These are phyloP conservation scores for Margaritifera margaritifera DNA, from an alignment of 2,888 invertebrate species.

Conservation along the genomic window DNA sequence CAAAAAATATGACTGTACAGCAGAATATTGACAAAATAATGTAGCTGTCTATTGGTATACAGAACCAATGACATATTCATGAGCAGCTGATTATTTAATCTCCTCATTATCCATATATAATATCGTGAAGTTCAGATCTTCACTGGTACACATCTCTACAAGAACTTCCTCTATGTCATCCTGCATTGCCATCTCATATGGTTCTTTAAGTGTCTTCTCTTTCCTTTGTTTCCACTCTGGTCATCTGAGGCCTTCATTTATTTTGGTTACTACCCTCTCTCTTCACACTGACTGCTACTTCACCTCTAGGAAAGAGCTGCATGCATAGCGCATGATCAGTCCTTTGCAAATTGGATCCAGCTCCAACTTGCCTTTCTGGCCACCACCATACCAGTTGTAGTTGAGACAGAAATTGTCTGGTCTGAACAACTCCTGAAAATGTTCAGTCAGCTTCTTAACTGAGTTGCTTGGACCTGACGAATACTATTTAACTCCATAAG, in stretches of 20 bases:
- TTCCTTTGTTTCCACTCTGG: neutral
- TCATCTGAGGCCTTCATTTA: conserved; percentile 8
- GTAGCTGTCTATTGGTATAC: too few species aligned
- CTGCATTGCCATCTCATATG: too few species aligned
- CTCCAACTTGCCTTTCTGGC: conserved; percentile 3
- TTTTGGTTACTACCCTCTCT: conserved; percentile 7
- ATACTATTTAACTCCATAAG: conserved; percentile 9
- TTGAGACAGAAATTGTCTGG: conserved; percentile 7
- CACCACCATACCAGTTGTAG: conserved; percentile 15
- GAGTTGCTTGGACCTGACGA: conserved; percentile 15
- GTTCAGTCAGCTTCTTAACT: conserved; percentile 12
- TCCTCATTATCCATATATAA: too few species aligned
- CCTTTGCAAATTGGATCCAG: conserved; percentile 10
- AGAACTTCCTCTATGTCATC: too few species aligned
- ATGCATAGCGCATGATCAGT: conserved; percentile 10
- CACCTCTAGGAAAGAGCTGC: conserved; percentile 9
- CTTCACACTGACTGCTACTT: conserved; percentile 4
- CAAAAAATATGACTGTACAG: too few species aligned
- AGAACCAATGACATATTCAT: too few species aligned
- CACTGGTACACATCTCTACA: too few species aligned
- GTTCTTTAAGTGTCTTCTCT: too few species aligned
- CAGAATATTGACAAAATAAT: too few species aligned
- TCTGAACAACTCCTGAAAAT: conserved; percentile 12
- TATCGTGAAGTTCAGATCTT: too few species aligned
- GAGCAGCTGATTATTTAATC: too few species aligned